These are phyloP conservation scores for Kryptolebias marmoratus DNA, from an alignment of 2,113 vertebrate species.

Conservation along the genomic window DNA sequence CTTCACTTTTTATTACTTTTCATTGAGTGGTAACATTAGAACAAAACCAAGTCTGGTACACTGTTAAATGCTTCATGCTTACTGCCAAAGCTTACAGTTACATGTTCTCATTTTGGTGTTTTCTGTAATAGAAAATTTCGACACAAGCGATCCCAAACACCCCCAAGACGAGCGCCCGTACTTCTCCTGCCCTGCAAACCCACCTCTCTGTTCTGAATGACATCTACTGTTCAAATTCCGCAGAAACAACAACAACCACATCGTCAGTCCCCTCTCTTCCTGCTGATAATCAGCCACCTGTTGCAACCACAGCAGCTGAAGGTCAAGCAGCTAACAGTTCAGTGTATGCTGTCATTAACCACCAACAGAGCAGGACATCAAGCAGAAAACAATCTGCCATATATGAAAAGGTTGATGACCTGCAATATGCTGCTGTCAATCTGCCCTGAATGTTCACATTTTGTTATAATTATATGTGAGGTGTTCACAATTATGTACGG, in stretches of 20 bases:
- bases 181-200: background rate
- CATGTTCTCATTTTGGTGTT: constrained; percentile 10
- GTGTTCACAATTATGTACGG: background rate
- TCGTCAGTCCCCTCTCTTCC: background rate
- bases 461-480: background rate
- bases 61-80: too few species aligned
- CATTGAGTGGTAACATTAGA: too few species aligned
- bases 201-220: background rate
- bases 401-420: background rate
- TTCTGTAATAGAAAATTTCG: constrained; percentile 26
- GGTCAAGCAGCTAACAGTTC: background rate
- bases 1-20: too few species aligned
- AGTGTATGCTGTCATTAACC: constrained; percentile 31
- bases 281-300: background rate
- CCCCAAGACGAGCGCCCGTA: constrained; percentile 7
- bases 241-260: background rate
- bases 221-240: background rate
- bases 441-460: constrained; percentile 17
- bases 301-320: background rate
- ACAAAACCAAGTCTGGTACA: too few species aligned
- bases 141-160: constrained; percentile 18
- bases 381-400: background rate
- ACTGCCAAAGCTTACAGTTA: too few species aligned
- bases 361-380: background rate
- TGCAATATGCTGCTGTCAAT: constrained; percentile 17